Percentiles rank a stretch among this genome's conserved stretches.
Conservation (phyloP, 2,797 vertebrate genomes). For the Microctenopoma lineatum region DNA sequence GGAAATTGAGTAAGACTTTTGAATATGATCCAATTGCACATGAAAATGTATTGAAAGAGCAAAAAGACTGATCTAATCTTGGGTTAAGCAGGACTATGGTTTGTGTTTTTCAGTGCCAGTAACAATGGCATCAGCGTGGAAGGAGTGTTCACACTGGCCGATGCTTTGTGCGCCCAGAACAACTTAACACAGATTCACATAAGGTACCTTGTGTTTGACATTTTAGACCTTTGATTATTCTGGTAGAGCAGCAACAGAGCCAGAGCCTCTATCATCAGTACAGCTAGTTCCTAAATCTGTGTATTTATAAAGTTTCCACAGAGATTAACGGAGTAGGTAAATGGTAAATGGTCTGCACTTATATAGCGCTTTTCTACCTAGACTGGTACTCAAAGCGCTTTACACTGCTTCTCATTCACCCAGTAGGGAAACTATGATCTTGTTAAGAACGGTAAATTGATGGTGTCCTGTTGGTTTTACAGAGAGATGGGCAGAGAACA, state of each 20-base stretch:
- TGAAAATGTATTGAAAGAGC: too few species aligned
- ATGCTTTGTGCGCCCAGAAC: constrained; percentile 67
- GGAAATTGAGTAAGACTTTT: constrained; percentile 75
- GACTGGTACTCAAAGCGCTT: too few species aligned
- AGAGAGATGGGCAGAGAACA: constrained; percentile 78
- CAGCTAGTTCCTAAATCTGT: background rate
- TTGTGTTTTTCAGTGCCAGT: constrained; percentile 80
- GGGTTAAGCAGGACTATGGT: background rate
- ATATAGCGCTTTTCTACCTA: too few species aligned
- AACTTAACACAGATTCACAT: constrained; percentile 75
- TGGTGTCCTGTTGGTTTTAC: constrained; percentile 48
- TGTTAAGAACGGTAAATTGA: background rate
- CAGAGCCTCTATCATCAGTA: background rate
- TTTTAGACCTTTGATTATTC: background rate
- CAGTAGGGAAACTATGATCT: background rate
- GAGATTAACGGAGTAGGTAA: background rate
- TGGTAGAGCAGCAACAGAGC: background rate
- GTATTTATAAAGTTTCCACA: background rate
- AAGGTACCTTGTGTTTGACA: constrained; percentile 77
- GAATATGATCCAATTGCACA: too few species aligned
- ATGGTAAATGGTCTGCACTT: too few species aligned
- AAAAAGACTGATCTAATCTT: constrained; percentile 1
- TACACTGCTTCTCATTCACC: too few species aligned
- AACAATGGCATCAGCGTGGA: constrained; percentile 82
- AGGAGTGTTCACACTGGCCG: constrained; percentile 76